A percentile compares a stretch with the other conserved stretches of the same genome.
Evolutionary conservation across 2,797 vertebrate genomes (phyloP).

Genomic region (Channallabes apus): DNA sequence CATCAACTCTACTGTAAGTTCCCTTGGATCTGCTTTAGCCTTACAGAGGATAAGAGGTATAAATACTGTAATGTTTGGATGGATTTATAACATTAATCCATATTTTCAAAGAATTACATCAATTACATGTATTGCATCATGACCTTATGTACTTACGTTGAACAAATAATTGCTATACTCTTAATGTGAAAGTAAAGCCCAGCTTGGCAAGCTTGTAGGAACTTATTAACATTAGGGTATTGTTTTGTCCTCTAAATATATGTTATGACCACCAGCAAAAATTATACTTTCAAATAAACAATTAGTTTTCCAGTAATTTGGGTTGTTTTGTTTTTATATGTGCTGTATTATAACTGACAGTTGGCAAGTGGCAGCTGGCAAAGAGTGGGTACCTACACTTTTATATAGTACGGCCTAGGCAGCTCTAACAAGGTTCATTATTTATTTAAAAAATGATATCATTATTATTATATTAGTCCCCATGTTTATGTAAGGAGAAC

Average conservation of each 20-base stretch:
- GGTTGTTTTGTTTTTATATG: not conserved
- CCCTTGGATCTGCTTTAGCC: too few relatives aligned
- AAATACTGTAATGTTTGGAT: too few relatives aligned
- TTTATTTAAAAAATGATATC: slow-evolving; percentile 11
- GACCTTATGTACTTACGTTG: not conserved
- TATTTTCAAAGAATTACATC: not conserved
- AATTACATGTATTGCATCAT: not conserved
- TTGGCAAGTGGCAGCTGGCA: not conserved
- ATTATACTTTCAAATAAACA: slow-evolving; percentile 7
- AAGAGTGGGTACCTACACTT: not conserved
- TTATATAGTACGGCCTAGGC: not conserved
- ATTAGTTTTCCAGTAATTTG: not conserved
- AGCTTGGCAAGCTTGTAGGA: not conserved
- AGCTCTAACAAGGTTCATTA: slow-evolving; percentile 14
- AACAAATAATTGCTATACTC: not conserved
- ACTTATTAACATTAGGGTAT: not conserved
- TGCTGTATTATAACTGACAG: not conserved
- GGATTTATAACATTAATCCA: not conserved
- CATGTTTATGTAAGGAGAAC: not conserved
- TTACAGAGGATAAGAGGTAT: too few relatives aligned
- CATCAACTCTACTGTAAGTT: too few relatives aligned
- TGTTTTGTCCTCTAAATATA: not conserved
- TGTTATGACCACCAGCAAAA: not conserved
- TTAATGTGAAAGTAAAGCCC: not conserved
- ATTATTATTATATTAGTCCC: slow-evolving; percentile 1